A percentile compares a stretch with the other conserved stretches of the same genome.
Evolutionary conservation across 2,888 invertebrate genomes (phyloP).

Genomic region (Autographa gamma): DNA sequence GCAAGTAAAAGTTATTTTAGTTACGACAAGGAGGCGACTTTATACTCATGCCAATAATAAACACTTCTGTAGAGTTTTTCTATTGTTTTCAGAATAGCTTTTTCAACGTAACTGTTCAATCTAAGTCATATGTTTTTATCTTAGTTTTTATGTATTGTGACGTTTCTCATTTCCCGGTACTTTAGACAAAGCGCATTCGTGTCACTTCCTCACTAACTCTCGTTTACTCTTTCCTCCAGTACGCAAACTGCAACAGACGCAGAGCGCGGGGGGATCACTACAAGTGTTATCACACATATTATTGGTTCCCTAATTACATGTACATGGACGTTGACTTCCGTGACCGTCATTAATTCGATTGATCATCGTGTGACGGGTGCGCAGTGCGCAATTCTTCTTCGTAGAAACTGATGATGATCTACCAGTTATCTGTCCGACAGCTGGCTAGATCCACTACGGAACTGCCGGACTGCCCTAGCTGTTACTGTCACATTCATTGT

Average conservation of each 20-base stretch:
- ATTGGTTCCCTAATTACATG: too few species aligned
- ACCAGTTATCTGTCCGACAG: too few species aligned
- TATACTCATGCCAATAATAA: too few species aligned
- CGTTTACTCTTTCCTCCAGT: background rate
- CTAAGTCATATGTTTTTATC: slow-evolving; percentile 40
- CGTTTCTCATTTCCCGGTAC: slow-evolving; percentile 41
- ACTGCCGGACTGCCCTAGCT: too few species aligned
- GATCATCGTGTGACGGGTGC: background rate
- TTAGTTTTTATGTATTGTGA: slow-evolving; percentile 31
- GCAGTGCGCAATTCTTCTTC: background rate
- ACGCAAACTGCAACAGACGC: background rate
- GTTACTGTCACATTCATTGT: too few species aligned
- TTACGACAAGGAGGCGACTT: background rate
- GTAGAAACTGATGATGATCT: slow-evolving; percentile 14
- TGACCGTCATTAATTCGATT: background rate
- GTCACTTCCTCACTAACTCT: slow-evolving; percentile 3
- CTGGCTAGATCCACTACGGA: too few species aligned
- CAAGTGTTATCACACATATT: too few species aligned
- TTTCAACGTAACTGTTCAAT: slow-evolving; percentile 11
- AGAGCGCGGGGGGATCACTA: background rate
- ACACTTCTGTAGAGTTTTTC: too few species aligned
- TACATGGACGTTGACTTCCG: background rate
- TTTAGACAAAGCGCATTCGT: slow-evolving; percentile 25
- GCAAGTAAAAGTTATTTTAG: background rate
- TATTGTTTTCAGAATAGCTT: background rate